Evolutionary conservation across 1,140 invertebrate genomes (phyloP), one percentile per base, ranked within the genome.

Genomic region (Akabosia matsudoensis): DNA sequence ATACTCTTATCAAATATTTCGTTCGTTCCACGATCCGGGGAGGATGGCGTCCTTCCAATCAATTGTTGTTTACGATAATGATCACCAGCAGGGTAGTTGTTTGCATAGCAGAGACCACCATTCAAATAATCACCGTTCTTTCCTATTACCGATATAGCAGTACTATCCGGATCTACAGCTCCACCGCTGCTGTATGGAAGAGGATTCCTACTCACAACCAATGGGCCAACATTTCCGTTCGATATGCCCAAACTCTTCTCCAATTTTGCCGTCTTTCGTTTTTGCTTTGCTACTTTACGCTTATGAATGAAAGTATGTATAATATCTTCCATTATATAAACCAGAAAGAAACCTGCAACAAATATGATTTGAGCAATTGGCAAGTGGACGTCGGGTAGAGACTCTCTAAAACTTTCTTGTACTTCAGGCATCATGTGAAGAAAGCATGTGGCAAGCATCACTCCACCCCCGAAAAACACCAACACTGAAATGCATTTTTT

Each of bases 371-470:
- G 88, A 1, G 87, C 85, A 24, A 87, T 73, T 3, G 88, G 87
- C 73, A 88, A 81, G 16, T 76, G 52, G 3, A 72, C 67, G 13
- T 76, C 26, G 4, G 76, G 80, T 26, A 74, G 51, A 37, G 51
- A 45, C 33, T 70, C 26, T 26, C 72, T 37, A 14, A 82, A 79
- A 37, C 28, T 82, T 71, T 82, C 84, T 74, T 84, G 82, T 16
- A 87, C 85, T 79, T 89, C 88, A 3, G 88, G 88, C 71, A 89
- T 84, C 82, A 89, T 84, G 81, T 89, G 88, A 1, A 88, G 79
- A 73, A 89, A 87, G 76, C 86, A 87, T 0, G 88, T 88, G 45
- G 86, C 88, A n/a, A 89, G 79, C 30, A 89, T 85, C 0, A 89
- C 87, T 0, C 88, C 88, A 10, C 87, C 88, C 26, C 87, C 87